phyloP scores from a whole-genome alignment of 2,888 invertebrate species.

The Scaptomyza polygonia region DNA sequence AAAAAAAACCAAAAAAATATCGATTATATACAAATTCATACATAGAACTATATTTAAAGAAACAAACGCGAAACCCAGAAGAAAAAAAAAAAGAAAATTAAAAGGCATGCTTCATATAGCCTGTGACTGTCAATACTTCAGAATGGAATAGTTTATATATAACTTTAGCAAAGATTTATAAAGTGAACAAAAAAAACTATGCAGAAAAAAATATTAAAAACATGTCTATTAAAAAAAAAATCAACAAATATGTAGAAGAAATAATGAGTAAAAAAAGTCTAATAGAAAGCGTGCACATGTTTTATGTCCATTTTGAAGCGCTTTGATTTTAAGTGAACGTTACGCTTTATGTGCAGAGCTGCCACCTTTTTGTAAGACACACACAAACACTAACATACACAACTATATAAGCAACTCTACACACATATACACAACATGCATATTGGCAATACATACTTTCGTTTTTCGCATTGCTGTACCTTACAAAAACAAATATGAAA shows the following conservation, averaged over 20 bases:
- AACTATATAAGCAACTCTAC: constrained; percentile 7
- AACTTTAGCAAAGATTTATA: constrained; percentile 74
- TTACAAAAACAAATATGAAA: constrained; percentile 24
- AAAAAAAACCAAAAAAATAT: constrained; percentile 42
- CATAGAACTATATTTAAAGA: constrained; percentile 46
- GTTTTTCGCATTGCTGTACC: constrained; percentile 79
- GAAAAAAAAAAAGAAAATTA: constrained; percentile 24
- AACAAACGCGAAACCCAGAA: constrained; percentile 33
- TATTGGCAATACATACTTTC: constrained; percentile 67
- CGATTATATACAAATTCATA: constrained; percentile 60
- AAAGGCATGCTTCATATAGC: constrained; percentile 78
- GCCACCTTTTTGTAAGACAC: constrained; percentile 66
- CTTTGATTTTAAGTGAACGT: constrained; percentile 70
- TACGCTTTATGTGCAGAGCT: constrained; percentile 76
- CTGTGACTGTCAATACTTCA: constrained; percentile 83
- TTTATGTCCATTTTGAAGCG: constrained; percentile 67
- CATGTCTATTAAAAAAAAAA: constrained; percentile 31
- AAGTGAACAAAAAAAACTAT: constrained; percentile 36
- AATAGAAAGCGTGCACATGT: constrained; percentile 51
- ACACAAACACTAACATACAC: constrained; percentile 9
- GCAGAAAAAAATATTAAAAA: constrained; percentile 37
- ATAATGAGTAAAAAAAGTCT: constrained; percentile 21
- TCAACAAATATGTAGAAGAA: constrained; percentile 46
- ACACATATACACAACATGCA: constrained; percentile 39
- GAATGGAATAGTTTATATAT: constrained; percentile 78